These are phyloP conservation scores for Polymixis flavicincta DNA, from an alignment of 2,888 invertebrate genomes.

Conservation along the genomic window DNA sequence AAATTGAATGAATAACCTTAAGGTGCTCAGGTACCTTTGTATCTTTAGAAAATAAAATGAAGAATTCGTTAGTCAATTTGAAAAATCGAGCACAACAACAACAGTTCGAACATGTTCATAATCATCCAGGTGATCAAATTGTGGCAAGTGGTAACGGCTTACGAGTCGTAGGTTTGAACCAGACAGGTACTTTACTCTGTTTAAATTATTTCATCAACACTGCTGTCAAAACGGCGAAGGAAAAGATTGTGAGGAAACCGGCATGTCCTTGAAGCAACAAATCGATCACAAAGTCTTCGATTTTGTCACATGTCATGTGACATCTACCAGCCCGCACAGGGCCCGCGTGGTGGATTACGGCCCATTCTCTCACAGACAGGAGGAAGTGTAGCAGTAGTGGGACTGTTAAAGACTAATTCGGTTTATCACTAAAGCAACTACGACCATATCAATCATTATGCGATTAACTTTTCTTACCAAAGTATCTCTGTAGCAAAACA, in stretches of 20 bases:
- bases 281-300: too few species aligned
- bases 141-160: background rate
- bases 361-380: background rate
- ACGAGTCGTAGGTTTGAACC: background rate
- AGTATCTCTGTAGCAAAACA: background rate
- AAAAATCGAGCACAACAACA: background rate
- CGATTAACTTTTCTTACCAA: background rate
- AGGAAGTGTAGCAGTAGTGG: background rate
- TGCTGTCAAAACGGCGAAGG: too few species aligned
- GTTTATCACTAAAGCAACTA: background rate
- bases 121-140: too few species aligned
- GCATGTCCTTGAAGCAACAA: too few species aligned
- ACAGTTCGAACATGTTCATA: background rate
- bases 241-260: too few species aligned
- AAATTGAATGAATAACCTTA: slow-evolving; percentile 24
- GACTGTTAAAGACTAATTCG: background rate
- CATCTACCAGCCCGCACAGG: background rate
- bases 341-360: background rate
- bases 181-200: background rate
- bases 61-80: background rate
- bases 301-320: too few species aligned
- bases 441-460: background rate
- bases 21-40: background rate
- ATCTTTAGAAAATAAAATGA: background rate
- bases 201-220: too few species aligned